Conservation (phyloP, 2,888 invertebrate species). For the Pterostichus madidus region DNA sequence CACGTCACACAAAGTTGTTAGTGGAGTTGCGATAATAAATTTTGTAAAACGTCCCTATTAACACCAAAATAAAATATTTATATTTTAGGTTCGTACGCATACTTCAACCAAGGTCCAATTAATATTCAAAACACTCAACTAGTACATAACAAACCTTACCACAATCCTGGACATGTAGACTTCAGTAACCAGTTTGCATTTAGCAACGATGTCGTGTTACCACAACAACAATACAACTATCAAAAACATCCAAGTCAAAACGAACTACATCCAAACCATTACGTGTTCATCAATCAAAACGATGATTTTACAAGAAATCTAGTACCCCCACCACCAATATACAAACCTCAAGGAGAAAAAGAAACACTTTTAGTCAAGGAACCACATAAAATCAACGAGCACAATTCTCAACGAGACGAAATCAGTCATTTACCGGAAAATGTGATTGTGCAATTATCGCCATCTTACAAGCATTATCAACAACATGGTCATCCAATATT, state of each 20-base stretch:
- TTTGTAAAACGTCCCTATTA: neutral
- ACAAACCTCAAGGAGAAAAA: conserved; percentile 70
- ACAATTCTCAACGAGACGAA: neutral
- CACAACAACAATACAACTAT: conserved; percentile 73
- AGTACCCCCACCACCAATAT: conserved; percentile 78
- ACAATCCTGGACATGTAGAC: conserved; percentile 72
- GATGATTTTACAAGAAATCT: conserved; percentile 77
- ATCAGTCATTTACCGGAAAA: conserved; percentile 59
- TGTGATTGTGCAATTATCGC: neutral
- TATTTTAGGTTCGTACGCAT: conserved; percentile 71
- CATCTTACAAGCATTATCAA: conserved; percentile 57
- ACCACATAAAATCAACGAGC: neutral
- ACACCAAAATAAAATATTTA: neutral
- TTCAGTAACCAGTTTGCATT: conserved; percentile 72
- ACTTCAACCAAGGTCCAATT: conserved; percentile 70
- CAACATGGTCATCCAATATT: conserved; percentile 70
- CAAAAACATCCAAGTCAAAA: conserved; percentile 71
- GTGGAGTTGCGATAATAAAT: too few relatives aligned
- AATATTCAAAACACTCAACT: conserved; percentile 67
- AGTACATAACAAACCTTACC: conserved; percentile 70
- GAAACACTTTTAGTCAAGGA: conserved; percentile 56
- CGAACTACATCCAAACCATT: conserved; percentile 71
- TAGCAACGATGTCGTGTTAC: conserved; percentile 60
- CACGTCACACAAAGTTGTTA: too few relatives aligned
- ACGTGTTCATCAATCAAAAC: conserved; percentile 72